Base-by-base conservation (phyloP, 2,113 vertebrate genomes). In the Clarias batrachus region DNA sequence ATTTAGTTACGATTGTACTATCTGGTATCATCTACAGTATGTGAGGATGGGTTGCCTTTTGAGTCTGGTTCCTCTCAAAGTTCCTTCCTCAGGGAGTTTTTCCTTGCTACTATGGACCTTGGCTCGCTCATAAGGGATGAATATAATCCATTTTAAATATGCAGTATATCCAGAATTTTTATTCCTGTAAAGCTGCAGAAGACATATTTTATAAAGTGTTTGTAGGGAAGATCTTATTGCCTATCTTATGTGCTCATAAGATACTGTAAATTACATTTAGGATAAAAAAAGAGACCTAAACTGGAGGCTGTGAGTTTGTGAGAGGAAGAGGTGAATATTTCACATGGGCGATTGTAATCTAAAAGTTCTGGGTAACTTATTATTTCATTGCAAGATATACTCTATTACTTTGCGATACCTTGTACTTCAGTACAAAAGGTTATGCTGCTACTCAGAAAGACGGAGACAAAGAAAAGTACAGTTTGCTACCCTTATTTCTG, bases 401-500 rank as follows among this genome's bases (percentile, higher is more conserved):
- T 30, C 3, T 21, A 33, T 33, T 79, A 79, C n/a, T 59, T 60
- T 30, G 27, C 19, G 17, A 60, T 60, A 19, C 14, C 13, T 57
- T 78, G 76, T 78, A 57, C 76, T 14, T 57, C 57, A 19, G n/a
- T 78, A 25, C 33, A 71, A 71, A 37, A 37, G 3, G 48, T 48
- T 14, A 41, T 41, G 30, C 1, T 54, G 54, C 48, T 52, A 52
- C 3, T 10, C 33, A 33, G 2, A 33, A 33, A 33, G 33, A 4
- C n/a, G 27, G 1, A 17, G 16, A 78, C 1, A 57, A 57, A 0
- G n/a, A 78, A 57, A 30, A 3, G 6, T 78, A 56, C 71, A 52
- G 37, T n/a, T 48, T 76, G 48, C 11, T 25, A 57, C n/a, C 76
- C 48, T 74, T 74, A 76, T 54, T 78, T 78, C 74, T 59, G n/a